Evolutionary conservation across 2,797 vertebrate species (phyloP).

Genomic region (Gastrophryne carolinensis): DNA sequence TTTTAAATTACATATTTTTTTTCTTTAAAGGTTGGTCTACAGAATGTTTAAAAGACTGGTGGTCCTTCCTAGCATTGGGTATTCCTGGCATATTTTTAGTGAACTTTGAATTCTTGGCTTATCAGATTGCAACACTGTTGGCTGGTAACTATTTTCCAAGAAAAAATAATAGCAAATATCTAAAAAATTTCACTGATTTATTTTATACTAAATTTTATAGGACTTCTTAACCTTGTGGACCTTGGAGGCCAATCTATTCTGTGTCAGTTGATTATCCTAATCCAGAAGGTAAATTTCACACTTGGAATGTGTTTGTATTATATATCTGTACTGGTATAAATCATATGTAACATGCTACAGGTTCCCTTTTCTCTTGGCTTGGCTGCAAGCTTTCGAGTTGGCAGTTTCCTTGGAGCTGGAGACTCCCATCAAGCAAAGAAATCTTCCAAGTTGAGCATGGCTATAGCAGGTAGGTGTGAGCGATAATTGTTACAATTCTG

Average conservation of each 20-base stretch:
- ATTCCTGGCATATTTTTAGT: conserved; percentile 7
- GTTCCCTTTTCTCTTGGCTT: neutral
- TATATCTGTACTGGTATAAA: neutral
- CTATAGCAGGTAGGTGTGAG: neutral
- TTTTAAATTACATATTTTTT: neutral
- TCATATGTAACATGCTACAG: neutral
- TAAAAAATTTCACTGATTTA: neutral
- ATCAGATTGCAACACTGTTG: conserved; percentile 14
- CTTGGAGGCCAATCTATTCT: conserved; percentile 29
- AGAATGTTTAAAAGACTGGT: conserved; percentile 34
- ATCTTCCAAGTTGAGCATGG: conserved; percentile 1
- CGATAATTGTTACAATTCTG: neutral
- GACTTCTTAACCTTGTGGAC: conserved; percentile 22
- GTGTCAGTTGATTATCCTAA: neutral
- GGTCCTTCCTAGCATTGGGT: conserved; percentile 1
- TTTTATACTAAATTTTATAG: neutral
- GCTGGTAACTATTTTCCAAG: neutral
- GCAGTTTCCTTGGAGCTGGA: neutral
- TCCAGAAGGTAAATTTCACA: neutral
- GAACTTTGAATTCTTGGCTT: neutral
- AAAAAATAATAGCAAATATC: neutral
- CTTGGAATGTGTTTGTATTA: neutral
- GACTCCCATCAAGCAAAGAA: neutral
- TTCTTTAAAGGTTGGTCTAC: conserved; percentile 17
- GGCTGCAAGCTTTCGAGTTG: neutral